phyloP scores from a whole-genome alignment of 2,113 vertebrate genomes.

The Gila orcuttii region DNA sequence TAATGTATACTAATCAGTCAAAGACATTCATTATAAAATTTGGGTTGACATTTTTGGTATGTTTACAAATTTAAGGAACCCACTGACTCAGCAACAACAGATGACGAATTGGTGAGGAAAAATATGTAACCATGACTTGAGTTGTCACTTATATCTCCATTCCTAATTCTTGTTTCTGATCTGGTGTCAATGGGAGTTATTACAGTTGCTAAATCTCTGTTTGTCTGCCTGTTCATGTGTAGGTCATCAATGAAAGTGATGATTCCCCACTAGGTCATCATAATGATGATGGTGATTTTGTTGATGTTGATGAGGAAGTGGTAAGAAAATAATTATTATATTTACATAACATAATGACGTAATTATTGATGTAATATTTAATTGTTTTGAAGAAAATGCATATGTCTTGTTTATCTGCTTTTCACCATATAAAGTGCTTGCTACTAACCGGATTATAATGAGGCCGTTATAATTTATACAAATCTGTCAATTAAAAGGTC shows the following conservation, averaged over 20 bases:
- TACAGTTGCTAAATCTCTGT: not conserved
- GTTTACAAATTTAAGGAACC: not conserved
- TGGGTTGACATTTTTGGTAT: not conserved
- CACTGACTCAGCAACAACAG: not conserved
- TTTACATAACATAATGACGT: not conserved
- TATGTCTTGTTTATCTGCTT: not conserved
- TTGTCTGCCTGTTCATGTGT: not conserved
- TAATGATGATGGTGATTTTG: not conserved
- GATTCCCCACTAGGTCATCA: not conserved
- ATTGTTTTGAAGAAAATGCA: not conserved
- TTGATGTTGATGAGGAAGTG: not conserved
- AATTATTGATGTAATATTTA: not conserved
- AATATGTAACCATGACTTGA: not conserved
- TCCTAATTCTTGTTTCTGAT: not conserved
- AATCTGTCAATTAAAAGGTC: too few relatives aligned
- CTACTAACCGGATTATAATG: too few relatives aligned
- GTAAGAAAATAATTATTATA: not conserved
- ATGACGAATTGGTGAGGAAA: not conserved
- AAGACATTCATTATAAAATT: not conserved
- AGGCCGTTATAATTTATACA: too few relatives aligned
- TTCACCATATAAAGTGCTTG: too few relatives aligned
- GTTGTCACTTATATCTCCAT: not conserved
- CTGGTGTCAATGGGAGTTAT: not conserved
- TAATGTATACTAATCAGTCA: not conserved
- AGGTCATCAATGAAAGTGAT: slow-evolving; percentile 1